phyloP scores from a whole-genome alignment of 1,140 invertebrate species.

The Tetragonula clypearis region DNA sequence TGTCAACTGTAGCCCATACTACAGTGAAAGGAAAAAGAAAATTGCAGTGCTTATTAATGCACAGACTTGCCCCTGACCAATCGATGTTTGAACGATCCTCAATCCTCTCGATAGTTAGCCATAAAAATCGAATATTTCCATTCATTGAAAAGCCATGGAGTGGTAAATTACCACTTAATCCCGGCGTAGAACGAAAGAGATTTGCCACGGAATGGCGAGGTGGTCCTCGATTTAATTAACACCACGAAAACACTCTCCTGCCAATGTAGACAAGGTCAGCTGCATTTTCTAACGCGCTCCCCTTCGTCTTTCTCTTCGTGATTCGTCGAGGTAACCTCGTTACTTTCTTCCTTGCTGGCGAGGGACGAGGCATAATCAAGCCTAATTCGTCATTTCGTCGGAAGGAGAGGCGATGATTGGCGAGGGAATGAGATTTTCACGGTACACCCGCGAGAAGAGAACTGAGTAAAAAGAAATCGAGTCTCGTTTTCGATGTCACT shows the following conservation, averaged over 20 bases:
- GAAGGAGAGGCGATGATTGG: conserved; percentile 27
- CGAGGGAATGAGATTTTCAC: conserved; percentile 40
- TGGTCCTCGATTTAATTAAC: conserved; percentile 37
- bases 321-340: conserved; percentile 10
- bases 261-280: conserved; percentile 12
- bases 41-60: too few species aligned
- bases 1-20: too few species aligned
- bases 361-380: conserved; percentile 48
- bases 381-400: conserved; percentile 51
- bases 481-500: background rate
- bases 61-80: too few species aligned
- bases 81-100: background rate
- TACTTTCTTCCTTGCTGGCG: conserved; percentile 4
- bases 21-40: too few species aligned
- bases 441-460: background rate
- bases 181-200: conserved; percentile 12
- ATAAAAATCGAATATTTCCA: background rate
- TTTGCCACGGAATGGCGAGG: background rate
- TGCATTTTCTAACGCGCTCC: background rate
- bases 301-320: conserved; percentile 12
- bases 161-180: conserved; percentile 8
- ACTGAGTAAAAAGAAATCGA: conserved; percentile 1
- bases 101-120: background rate
- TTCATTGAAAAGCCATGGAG: background rate
- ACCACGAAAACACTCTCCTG: background rate